Evolutionary conservation across 2,797 vertebrate genomes (phyloP), one percentile per base, ranked within the genome.

Genomic region (Thalassophryne amazonica): DNA sequence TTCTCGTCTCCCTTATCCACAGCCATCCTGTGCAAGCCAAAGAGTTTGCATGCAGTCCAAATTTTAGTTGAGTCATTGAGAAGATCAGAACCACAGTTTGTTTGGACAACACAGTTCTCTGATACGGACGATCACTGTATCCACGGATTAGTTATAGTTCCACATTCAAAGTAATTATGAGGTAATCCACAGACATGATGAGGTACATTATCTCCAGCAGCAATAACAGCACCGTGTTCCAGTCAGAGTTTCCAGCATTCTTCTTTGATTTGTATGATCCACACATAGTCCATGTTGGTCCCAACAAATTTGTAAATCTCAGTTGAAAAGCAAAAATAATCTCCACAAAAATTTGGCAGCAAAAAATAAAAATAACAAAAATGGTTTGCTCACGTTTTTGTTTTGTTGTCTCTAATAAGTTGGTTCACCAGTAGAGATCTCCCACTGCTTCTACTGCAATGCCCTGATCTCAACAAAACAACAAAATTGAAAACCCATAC

Each of bases 311-410:
- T 36, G 60, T 19, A 3, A 64, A 53, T 76, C 46, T 68, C 31
- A 53, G 71, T 60, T 25, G 13, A 54, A 60, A 76, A 69, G 28
- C 18, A 45, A 60, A 75, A 76, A 66, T 61, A 89, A 93, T 94
- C 79, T 84, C 73, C 83, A 77, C 73, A 45, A 68, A 70, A 72
- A 78, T 40, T 55, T 43, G 58, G 63, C 61, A 72, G 70, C 60
- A 42, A 72, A 76, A 61, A 69, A 63, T 80, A 48, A 55, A 69
- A 73, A 67, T n/a, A n/a, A n/a, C n/a, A n/a, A 70, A 69, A 69
- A 56, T 80, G 39, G 71, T 79, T 86, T 88, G 87, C 87, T 92
- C 87, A 90, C 84, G 72, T 75, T 72, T 84, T n/a, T n/a, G n/a
- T 84, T 83, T 61, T 85, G 73, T 80, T 58, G 70, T 60, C 70